A percentile compares a stretch with the other conserved stretches of the same genome.
phyloP scores from a whole-genome alignment of 2,888 invertebrate genomes.

The Noctua pronuba region DNA sequence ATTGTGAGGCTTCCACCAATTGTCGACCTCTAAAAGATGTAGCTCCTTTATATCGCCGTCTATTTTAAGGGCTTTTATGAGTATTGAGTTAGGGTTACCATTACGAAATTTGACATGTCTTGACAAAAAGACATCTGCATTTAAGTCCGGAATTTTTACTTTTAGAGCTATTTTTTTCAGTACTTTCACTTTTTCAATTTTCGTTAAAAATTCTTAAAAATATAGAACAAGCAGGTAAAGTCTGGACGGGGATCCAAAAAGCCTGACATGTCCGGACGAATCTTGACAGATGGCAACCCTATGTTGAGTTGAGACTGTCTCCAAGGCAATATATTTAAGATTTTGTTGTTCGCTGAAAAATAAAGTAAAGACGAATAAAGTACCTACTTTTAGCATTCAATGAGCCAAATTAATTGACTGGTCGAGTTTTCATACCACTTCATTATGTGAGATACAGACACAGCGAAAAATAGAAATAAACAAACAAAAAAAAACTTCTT shows the following conservation, averaged over 20 bases:
- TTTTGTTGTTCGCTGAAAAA: neutral
- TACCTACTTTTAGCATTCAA: no score
- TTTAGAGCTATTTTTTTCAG: neutral
- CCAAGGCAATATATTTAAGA: neutral
- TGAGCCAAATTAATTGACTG: no score
- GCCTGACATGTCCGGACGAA: neutral
- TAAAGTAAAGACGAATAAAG: no score
- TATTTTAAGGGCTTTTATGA: constrained; percentile 25
- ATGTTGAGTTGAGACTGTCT: neutral
- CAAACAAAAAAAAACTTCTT: no score
- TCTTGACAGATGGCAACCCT: neutral
- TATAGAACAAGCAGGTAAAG: neutral
- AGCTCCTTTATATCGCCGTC: constrained; percentile 20
- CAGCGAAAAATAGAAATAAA: no score
- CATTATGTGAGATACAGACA: neutral
- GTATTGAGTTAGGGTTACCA: neutral
- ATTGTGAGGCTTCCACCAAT: constrained; percentile 28
- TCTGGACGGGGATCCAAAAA: neutral
- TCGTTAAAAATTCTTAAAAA: neutral
- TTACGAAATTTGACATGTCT: neutral
- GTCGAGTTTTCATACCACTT: neutral
- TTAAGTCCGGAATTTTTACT: neutral
- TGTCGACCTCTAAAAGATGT: constrained; percentile 16
- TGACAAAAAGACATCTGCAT: neutral
- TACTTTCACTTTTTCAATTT: neutral